These are phyloP conservation scores for Lutraria rhynchaena DNA, from an alignment of 1,140 invertebrate genomes.

Conservation along the genomic window DNA sequence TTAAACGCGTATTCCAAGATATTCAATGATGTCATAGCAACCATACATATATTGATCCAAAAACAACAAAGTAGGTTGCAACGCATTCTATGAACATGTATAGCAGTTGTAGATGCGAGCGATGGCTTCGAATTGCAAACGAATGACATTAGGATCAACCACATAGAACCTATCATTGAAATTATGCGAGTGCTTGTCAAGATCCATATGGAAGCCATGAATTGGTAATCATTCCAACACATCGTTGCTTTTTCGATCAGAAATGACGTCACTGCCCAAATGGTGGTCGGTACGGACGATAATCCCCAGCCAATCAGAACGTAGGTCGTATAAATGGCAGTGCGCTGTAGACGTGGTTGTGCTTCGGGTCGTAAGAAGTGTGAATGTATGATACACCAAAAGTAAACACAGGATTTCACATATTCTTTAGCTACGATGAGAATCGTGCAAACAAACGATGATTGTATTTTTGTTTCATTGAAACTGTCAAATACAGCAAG, in stretches of 20 bases:
- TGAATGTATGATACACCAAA: conserved; percentile 27
- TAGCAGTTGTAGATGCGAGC: background rate
- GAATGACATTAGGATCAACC: conserved; percentile 10
- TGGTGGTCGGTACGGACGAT: conserved; percentile 4
- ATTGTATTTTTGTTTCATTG: background rate
- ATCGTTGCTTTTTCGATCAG: background rate
- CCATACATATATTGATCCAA: background rate
- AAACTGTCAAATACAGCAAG: background rate
- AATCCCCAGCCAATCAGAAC: conserved; percentile 35
- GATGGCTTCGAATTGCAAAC: conserved; percentile 10
- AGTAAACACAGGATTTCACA: background rate
- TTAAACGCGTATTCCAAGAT: background rate
- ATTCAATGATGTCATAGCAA: background rate
- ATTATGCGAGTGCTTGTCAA: background rate
- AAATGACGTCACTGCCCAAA: conserved; percentile 27
- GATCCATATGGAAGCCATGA: conserved; percentile 29
- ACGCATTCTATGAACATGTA: background rate
- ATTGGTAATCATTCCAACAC: conserved; percentile 28
- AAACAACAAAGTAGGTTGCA: background rate
- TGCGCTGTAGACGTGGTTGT: conserved; percentile 1
- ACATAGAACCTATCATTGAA: background rate
- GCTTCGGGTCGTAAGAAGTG: conserved; percentile 9
- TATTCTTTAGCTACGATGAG: conserved; percentile 14
- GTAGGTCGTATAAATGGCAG: conserved; percentile 22
- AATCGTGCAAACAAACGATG: conserved; percentile 7